These are phyloP conservation scores for Geotrypetes seraphini DNA, from an alignment of 2,797 vertebrate species.

Conservation along the genomic window DNA sequence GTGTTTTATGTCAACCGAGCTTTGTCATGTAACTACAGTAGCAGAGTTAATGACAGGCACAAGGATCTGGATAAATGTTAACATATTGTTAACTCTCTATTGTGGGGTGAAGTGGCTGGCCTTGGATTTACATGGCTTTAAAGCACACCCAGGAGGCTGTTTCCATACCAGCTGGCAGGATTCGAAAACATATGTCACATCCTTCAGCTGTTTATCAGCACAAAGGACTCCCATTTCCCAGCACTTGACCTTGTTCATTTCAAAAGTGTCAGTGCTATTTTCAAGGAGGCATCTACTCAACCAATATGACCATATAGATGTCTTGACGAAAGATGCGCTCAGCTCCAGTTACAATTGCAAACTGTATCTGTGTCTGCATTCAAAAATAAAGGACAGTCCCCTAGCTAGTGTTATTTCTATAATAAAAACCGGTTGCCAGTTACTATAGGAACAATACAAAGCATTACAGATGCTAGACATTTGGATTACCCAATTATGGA, in stretches of 20 bases:
- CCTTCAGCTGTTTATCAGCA: constrained; percentile 44
- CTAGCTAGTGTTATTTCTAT: too few species aligned
- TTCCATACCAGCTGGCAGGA: constrained; percentile 38
- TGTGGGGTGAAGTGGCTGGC: constrained; percentile 34
- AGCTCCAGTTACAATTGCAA: too few species aligned
- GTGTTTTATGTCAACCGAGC: constrained; percentile 26
- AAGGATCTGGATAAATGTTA: constrained; percentile 34
- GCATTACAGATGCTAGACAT: too few species aligned
- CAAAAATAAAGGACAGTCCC: too few species aligned
- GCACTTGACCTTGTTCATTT: constrained; percentile 50
- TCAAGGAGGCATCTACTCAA: constrained; percentile 27
- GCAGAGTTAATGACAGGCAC: constrained; percentile 34
- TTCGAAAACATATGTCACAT: constrained; percentile 44
- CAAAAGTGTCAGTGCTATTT: constrained; percentile 35
- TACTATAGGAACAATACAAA: too few species aligned
- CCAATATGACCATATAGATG: constrained; percentile 29
- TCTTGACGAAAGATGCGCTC: constrained; percentile 20
- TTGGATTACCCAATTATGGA: too few species aligned
- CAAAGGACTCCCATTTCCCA: constrained; percentile 38
- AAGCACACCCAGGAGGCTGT: constrained; percentile 40
- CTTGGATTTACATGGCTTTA: constrained; percentile 42
- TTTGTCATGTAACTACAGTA: constrained; percentile 25
- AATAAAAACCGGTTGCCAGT: too few species aligned
- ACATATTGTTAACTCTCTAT: constrained; percentile 34
- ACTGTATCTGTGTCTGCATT: too few species aligned